Percentiles rank a stretch among this genome's conserved stretches.
Conservation (phyloP, 2,888 invertebrate species). For the Pachycephus smyrnensis region DNA sequence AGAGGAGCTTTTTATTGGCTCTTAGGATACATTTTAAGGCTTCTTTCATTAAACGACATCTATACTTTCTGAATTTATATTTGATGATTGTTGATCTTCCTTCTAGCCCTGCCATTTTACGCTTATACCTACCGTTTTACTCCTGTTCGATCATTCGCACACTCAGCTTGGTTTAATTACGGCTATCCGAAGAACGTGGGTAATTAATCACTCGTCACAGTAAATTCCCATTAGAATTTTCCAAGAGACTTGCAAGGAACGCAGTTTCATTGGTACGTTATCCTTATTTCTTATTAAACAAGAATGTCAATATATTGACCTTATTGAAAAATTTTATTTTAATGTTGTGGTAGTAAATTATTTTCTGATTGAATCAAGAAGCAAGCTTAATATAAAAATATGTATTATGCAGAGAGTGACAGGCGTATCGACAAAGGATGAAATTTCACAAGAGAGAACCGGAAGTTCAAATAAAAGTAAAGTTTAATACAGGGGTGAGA, state of each 20-base stretch:
- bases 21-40: not conserved
- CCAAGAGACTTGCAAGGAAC: not conserved
- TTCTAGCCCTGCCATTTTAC: not conserved
- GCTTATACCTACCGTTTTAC: not conserved
- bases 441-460: not conserved
- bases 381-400: not conserved
- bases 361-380: not conserved
- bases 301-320: not conserved
- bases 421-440: not conserved
- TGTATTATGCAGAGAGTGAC: not conserved
- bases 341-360: not conserved
- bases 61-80: not conserved
- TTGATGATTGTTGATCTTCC: not conserved
- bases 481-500: not conserved
- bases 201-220: not conserved
- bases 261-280: not conserved
- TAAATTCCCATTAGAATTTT: not conserved
- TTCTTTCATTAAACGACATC: not conserved
- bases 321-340: not conserved
- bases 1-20: not conserved
- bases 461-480: not conserved
- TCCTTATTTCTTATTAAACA: not conserved
- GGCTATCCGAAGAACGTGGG: not conserved
- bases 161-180: not conserved
- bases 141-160: too few species aligned